phyloP scores from a whole-genome alignment of 2,888 invertebrate species.

The Candidula unifasciata region DNA sequence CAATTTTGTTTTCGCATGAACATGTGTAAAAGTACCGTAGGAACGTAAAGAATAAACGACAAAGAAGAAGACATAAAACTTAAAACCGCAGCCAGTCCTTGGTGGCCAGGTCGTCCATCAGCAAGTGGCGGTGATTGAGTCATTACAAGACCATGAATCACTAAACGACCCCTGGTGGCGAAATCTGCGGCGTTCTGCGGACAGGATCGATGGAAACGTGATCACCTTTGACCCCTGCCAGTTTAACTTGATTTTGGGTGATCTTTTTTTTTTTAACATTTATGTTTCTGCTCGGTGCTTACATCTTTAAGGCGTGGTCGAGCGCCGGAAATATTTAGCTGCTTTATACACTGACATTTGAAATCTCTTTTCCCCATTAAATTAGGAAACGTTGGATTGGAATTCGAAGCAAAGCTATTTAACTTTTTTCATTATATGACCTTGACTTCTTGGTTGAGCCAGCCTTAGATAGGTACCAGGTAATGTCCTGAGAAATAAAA shows the following conservation, averaged over 20 bases:
- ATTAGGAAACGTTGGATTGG: too few species aligned
- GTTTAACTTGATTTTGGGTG: slow-evolving; percentile 6
- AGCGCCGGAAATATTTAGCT: too few species aligned
- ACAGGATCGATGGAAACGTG: neutral
- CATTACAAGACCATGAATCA: slow-evolving; percentile 29
- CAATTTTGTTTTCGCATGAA: too few species aligned
- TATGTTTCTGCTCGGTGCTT: neutral
- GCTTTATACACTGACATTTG: too few species aligned
- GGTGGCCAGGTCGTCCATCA: neutral
- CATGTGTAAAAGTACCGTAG: neutral
- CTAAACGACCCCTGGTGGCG: slow-evolving; percentile 6
- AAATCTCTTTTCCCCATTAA: too few species aligned
- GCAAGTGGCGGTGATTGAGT: neutral
- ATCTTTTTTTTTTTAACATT: neutral
- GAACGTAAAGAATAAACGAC: neutral
- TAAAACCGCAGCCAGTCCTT: neutral
- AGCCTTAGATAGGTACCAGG: too few species aligned
- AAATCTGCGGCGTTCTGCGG: slow-evolving; percentile 18
- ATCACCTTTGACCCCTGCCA: slow-evolving; percentile 7
- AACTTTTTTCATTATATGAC: too few species aligned
- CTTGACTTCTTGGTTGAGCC: too few species aligned
- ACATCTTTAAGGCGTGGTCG: too few species aligned
- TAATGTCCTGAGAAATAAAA: too few species aligned
- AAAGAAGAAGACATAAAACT: neutral
- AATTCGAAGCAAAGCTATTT: too few species aligned